A percentile compares a stretch with the other conserved stretches of the same genome.
phyloP scores from a whole-genome alignment of 2,888 invertebrate genomes.

The Rhamnusium bicolor region DNA sequence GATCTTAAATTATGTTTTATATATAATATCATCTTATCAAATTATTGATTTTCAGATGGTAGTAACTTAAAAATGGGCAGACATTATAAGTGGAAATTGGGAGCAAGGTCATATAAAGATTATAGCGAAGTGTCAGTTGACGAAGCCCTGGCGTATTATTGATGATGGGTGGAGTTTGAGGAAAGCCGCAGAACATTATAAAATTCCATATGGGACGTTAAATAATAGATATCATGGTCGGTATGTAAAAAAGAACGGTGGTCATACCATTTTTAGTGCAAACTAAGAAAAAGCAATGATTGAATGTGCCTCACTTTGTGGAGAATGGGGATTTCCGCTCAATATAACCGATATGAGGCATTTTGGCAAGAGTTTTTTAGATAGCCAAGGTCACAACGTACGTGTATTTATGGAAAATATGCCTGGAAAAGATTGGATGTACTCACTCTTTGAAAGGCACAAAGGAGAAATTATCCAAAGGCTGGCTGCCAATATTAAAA shows the following conservation, averaged over 20 bases:
- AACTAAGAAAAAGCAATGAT: not conserved
- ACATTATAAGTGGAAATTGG: too few species aligned
- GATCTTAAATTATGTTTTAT: too few species aligned
- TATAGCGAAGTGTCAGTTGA: too few species aligned
- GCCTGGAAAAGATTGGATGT: not conserved
- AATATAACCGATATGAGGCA: not conserved
- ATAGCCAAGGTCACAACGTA: not conserved
- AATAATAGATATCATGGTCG: not conserved
- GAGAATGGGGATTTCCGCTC: not conserved
- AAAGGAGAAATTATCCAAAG: not conserved
- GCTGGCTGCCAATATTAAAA: not conserved
- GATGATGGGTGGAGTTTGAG: too few species aligned
- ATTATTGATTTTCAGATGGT: too few species aligned
- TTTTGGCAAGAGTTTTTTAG: not conserved
- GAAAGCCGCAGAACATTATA: too few species aligned
- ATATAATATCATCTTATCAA: too few species aligned
- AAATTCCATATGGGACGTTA: not conserved
- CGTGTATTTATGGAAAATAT: not conserved
- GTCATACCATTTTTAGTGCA: not conserved
- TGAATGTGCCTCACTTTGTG: not conserved
- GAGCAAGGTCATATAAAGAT: too few species aligned
- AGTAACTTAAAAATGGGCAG: too few species aligned
- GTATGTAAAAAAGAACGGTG: not conserved
- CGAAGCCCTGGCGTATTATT: too few species aligned
- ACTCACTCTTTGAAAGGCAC: not conserved